Percentiles rank a stretch among this genome's conserved stretches.
phyloP scores from a whole-genome alignment of 2,888 invertebrate genomes.

The Dryobota labecula region DNA sequence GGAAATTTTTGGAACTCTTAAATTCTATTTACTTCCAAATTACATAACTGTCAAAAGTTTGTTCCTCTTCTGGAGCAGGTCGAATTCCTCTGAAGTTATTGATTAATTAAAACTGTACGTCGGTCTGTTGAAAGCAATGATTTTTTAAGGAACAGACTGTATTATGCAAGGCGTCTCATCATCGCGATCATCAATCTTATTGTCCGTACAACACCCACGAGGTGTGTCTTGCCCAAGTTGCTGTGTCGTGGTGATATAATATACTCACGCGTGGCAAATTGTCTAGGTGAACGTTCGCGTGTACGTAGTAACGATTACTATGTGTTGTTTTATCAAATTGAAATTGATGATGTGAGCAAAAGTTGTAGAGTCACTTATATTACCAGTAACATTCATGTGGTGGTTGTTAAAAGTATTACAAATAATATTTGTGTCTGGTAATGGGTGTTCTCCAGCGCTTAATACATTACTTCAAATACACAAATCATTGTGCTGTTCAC shows the following conservation, averaged over 20 bases:
- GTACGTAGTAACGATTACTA: slow-evolving; percentile 40
- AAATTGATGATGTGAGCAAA: slow-evolving; percentile 54
- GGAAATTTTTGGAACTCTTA: slow-evolving; percentile 23
- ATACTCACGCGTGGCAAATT: slow-evolving; percentile 34
- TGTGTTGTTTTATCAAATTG: slow-evolving; percentile 52
- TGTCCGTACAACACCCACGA: slow-evolving; percentile 22
- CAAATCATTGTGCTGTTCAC: background rate
- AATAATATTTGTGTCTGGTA: slow-evolving; percentile 13
- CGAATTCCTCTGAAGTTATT: slow-evolving; percentile 29
- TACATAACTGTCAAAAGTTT: slow-evolving; percentile 46
- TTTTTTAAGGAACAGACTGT: slow-evolving; percentile 8
- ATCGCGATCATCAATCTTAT: slow-evolving; percentile 39
- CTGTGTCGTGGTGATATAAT: slow-evolving; percentile 40
- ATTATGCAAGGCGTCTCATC: slow-evolving; percentile 28
- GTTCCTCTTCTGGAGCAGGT: slow-evolving; percentile 10
- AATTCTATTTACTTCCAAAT: slow-evolving; percentile 46
- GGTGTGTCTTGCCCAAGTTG: slow-evolving; percentile 23
- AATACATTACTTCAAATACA: slow-evolving; percentile 1
- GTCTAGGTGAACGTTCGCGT: slow-evolving; percentile 30
- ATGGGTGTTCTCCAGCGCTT: slow-evolving; percentile 6
- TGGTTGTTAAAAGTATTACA: slow-evolving; percentile 33
- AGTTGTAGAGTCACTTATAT: slow-evolving; percentile 29
- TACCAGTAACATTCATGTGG: slow-evolving; percentile 38
- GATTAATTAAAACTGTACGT: slow-evolving; percentile 22
- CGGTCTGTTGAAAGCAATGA: slow-evolving; percentile 11